These are phyloP conservation scores for Thryonomys swinderianus DNA, from an alignment of 2,113 vertebrate genomes.

Conservation along the genomic window DNA sequence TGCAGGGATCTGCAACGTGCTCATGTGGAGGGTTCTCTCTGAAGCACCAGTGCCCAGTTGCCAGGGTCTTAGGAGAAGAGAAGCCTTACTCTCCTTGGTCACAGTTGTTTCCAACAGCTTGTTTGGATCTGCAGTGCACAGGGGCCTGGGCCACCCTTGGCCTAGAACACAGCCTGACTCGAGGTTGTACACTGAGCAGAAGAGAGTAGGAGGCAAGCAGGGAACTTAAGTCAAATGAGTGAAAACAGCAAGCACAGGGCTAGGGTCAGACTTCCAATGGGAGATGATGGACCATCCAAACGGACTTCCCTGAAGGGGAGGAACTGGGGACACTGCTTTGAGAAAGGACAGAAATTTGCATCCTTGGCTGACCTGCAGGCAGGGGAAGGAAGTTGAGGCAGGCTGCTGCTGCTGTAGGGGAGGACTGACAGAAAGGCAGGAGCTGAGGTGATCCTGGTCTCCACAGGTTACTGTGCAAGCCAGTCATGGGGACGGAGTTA, in stretches of 20 bases:
- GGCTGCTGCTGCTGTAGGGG: neutral
- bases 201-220: neutral
- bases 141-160: neutral
- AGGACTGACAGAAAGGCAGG: neutral
- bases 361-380: neutral
- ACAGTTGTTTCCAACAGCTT: neutral
- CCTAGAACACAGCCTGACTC: neutral
- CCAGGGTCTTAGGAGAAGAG: neutral
- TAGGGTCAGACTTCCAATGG: neutral
- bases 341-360: neutral
- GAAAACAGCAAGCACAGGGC: neutral
- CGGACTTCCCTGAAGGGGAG: neutral
- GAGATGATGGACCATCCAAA: neutral
- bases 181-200: neutral
- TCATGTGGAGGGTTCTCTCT: neutral
- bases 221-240: neutral
- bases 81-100: neutral
- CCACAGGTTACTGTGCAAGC: neutral
- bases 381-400: neutral
- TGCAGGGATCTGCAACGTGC: neutral
- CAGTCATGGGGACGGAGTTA: neutral
- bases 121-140: neutral
- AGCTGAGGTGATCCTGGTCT: neutral
- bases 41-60: neutral
- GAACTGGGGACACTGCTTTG: neutral